Conservation (phyloP, 2,113 vertebrate genomes). For the Ciconia maguari region DNA sequence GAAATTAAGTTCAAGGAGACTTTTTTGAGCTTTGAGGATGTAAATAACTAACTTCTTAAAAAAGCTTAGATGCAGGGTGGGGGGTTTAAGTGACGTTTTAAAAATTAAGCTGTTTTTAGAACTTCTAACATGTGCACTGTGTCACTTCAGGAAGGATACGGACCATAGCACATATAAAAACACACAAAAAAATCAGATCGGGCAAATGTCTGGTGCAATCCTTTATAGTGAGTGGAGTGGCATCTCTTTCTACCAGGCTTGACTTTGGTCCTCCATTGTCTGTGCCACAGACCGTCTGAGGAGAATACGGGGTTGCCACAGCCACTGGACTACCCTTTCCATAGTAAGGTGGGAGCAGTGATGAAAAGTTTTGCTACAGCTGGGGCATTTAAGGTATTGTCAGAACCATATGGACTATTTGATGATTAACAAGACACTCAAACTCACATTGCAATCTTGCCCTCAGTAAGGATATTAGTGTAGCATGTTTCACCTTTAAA, state of each 20-base stretch:
- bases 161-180: not conserved
- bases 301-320: not conserved
- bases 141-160: not conserved
- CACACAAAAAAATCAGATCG: not conserved
- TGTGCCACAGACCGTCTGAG: not conserved
- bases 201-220: not conserved
- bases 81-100: not conserved
- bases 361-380: not conserved
- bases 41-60: not conserved
- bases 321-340: not conserved
- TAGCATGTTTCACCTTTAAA: not conserved
- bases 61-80: not conserved
- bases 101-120: constrained; percentile 28
- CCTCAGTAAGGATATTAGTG: not conserved
- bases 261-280: not conserved
- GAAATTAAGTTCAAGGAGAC: constrained; percentile 42
- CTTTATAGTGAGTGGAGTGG: not conserved
- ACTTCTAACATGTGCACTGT: not conserved
- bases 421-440: not conserved
- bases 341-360: not conserved
- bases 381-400: not conserved
- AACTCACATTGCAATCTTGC: not conserved
- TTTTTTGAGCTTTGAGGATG: constrained; percentile 18
- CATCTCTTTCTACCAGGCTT: not conserved
- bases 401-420: not conserved